Evolutionary conservation across 2,888 invertebrate species (phyloP).

Genomic region (Microplitis deprimator): DNA sequence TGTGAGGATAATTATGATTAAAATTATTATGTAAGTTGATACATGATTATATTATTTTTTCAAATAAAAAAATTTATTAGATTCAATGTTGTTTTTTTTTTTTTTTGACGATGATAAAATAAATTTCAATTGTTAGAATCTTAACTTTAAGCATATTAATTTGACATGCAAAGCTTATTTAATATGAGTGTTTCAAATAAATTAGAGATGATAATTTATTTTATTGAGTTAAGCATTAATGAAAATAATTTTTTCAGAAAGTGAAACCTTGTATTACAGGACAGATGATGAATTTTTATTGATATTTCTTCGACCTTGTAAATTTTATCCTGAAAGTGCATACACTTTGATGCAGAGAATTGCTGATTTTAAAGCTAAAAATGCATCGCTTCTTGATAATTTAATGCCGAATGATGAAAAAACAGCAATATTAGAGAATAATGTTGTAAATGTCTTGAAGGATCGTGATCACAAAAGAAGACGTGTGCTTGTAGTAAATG

Average conservation of each 20-base stretch:
- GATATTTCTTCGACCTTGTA: slow-evolving; percentile 86
- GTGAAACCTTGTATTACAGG: slow-evolving; percentile 78
- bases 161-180: slow-evolving; percentile 3
- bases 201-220: background rate
- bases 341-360: slow-evolving; percentile 84
- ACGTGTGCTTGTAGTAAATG: slow-evolving; percentile 81
- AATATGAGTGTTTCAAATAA: background rate
- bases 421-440: slow-evolving; percentile 79
- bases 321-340: slow-evolving; percentile 88
- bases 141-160: background rate
- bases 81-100: too few species aligned
- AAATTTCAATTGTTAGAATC: too few species aligned
- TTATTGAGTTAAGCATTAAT: too few species aligned
- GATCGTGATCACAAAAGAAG: slow-evolving; percentile 84
- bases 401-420: slow-evolving; percentile 80
- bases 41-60: too few species aligned
- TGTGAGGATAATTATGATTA: too few species aligned
- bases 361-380: slow-evolving; percentile 83
- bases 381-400: slow-evolving; percentile 77
- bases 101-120: too few species aligned
- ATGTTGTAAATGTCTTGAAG: slow-evolving; percentile 84
- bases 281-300: slow-evolving; percentile 85
- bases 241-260: slow-evolving; percentile 70
- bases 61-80: too few species aligned
- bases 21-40: too few species aligned